phyloP scores from a whole-genome alignment of 2,888 invertebrate genomes.

The Arctia plantaginis region DNA sequence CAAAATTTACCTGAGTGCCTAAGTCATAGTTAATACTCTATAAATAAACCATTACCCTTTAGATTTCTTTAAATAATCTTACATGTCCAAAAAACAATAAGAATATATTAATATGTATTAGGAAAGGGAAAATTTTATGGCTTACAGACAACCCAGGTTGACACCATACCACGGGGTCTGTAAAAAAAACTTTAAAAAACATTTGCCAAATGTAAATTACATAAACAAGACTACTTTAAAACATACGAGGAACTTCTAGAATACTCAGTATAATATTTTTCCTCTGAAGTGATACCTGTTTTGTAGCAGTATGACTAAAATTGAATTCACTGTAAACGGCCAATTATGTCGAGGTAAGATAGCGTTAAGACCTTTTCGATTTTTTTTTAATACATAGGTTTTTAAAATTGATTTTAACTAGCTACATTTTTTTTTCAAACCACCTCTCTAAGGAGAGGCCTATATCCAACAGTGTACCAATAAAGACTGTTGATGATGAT shows the following conservation, averaged over 20 bases:
- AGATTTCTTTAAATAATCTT: too few species aligned
- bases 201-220: background rate
- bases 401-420: background rate
- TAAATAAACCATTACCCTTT: too few species aligned
- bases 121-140: too few species aligned
- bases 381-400: background rate
- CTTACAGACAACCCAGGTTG: too few species aligned
- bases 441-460: too few species aligned
- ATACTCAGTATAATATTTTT: background rate
- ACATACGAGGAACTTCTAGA: background rate
- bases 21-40: too few species aligned
- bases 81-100: too few species aligned
- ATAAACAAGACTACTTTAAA: background rate
- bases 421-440: background rate
- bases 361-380: background rate
- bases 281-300: background rate
- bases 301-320: conserved; percentile 25
- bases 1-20: too few species aligned
- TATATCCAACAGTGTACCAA: too few species aligned
- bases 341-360: conserved; percentile 66
- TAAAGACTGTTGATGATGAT: too few species aligned
- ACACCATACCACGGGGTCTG: background rate
- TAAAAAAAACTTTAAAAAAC: background rate
- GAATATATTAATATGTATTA: too few species aligned
- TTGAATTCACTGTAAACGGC: conserved; percentile 75